Percentiles rank a stretch among this genome's conserved stretches.
Conservation (phyloP, 2,888 invertebrate species). For the Microctonus hyperodae region DNA sequence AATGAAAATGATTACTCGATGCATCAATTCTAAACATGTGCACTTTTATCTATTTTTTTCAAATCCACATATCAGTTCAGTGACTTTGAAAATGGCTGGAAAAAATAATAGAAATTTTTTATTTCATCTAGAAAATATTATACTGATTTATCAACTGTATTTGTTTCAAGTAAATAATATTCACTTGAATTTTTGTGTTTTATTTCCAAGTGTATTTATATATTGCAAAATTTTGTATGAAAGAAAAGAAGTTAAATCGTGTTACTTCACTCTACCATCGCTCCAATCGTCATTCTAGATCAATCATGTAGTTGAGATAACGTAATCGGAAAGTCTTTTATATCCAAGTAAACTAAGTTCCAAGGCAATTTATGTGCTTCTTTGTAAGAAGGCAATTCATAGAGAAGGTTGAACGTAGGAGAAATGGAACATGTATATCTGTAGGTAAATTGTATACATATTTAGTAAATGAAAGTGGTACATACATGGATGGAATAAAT, state of each 20-base stretch:
- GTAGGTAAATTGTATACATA: slow-evolving; percentile 11
- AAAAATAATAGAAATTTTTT: too few relatives aligned
- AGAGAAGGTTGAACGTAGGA: slow-evolving; percentile 41
- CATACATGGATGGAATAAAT: not conserved
- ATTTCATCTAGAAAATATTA: too few relatives aligned
- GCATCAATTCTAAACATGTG: too few relatives aligned
- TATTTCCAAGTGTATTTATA: too few relatives aligned
- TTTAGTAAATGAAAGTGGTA: not conserved
- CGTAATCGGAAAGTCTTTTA: slow-evolving; percentile 62
- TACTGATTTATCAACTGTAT: too few relatives aligned
- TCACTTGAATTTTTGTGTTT: too few relatives aligned
- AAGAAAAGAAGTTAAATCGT: slow-evolving; percentile 36
- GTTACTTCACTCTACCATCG: slow-evolving; percentile 35
- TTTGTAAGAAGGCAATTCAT: slow-evolving; percentile 53
- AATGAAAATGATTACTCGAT: too few relatives aligned
- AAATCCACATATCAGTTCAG: too few relatives aligned
- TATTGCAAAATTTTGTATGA: not conserved
- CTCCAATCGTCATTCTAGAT: slow-evolving; percentile 56
- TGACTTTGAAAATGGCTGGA: too few relatives aligned
- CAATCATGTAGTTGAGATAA: slow-evolving; percentile 58
- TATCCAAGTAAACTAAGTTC: slow-evolving; percentile 61
- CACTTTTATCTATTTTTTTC: too few relatives aligned
- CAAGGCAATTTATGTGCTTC: slow-evolving; percentile 62
- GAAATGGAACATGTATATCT: slow-evolving; percentile 28
- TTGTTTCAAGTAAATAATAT: too few relatives aligned